A percentile compares a stretch with the other conserved stretches of the same genome.
Conservation (phyloP, 2,888 invertebrate species). For the Acrobasis suavella region DNA sequence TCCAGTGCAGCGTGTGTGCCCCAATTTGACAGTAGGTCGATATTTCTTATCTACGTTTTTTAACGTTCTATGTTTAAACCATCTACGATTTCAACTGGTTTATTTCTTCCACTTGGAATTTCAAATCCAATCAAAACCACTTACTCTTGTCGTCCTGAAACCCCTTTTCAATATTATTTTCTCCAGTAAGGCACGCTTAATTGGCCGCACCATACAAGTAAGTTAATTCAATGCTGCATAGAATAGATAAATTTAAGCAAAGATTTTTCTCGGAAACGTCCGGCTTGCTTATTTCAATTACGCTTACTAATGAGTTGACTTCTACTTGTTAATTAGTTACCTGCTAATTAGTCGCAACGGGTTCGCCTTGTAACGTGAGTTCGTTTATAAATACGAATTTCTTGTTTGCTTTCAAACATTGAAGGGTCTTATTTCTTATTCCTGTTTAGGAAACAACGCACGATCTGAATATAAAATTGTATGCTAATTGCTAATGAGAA, state of each 20-base stretch:
- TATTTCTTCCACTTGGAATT: no score
- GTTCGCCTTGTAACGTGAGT: conserved; percentile 62
- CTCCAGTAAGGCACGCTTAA: conserved; percentile 16
- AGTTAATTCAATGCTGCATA: conserved; percentile 17
- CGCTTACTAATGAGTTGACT: conserved; percentile 76
- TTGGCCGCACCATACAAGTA: conserved; percentile 12
- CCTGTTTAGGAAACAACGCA: neutral
- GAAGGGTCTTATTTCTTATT: conserved; percentile 9
- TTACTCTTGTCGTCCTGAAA: neutral
- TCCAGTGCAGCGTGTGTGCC: no score
- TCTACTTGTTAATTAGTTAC: conserved; percentile 74
- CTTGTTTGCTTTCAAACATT: conserved; percentile 48
- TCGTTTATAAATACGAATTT: conserved; percentile 51
- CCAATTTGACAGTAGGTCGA: no score
- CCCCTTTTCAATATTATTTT: conserved; percentile 3
- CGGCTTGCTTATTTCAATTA: conserved; percentile 70
- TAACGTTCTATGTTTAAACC: no score
- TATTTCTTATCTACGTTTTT: no score
- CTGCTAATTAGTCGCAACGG: conserved; percentile 74
- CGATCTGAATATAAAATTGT: neutral
- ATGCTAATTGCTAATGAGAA: no score
- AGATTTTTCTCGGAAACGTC: conserved; percentile 68
- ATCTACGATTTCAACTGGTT: no score
- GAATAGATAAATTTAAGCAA: conserved; percentile 19
- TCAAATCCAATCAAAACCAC: no score